Conservation (phyloP, 2,888 invertebrate species). For the Nymphalis polychloros region DNA sequence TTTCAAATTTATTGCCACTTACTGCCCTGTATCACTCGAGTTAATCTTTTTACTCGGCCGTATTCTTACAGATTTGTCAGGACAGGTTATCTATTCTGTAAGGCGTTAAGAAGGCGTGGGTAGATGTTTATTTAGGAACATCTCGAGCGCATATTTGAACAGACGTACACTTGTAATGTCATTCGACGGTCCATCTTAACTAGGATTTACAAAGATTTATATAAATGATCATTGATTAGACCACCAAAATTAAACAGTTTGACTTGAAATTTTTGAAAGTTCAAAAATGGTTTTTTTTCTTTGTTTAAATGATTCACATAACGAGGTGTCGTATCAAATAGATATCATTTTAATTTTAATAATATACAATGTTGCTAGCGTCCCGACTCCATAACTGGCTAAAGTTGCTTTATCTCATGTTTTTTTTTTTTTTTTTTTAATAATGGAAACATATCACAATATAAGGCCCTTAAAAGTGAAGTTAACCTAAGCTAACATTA, state of each 20-base stretch:
- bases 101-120: slow-evolving; percentile 68
- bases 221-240: background rate
- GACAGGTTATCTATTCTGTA: slow-evolving; percentile 63
- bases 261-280: slow-evolving; percentile 3
- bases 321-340: no score
- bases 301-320: no score
- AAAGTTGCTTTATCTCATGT: no score
- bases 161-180: slow-evolving; percentile 22
- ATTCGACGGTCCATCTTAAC: slow-evolving; percentile 22
- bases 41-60: slow-evolving; percentile 62
- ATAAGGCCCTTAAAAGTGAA: no score
- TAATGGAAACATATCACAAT: no score
- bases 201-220: slow-evolving; percentile 17
- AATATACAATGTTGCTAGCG: no score
- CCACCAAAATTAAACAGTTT: background rate
- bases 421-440: no score
- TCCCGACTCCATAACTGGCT: no score
- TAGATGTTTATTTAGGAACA: slow-evolving; percentile 67
- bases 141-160: slow-evolving; percentile 26
- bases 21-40: slow-evolving; percentile 51
- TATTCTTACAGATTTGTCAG: slow-evolving; percentile 68
- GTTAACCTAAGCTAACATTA: no score
- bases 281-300: no score
- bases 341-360: no score
- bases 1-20: slow-evolving; percentile 49